Evolutionary conservation across 2,113 vertebrate species (phyloP), one percentile per base, ranked within the genome.

Genomic region (Plotosus lineatus): DNA sequence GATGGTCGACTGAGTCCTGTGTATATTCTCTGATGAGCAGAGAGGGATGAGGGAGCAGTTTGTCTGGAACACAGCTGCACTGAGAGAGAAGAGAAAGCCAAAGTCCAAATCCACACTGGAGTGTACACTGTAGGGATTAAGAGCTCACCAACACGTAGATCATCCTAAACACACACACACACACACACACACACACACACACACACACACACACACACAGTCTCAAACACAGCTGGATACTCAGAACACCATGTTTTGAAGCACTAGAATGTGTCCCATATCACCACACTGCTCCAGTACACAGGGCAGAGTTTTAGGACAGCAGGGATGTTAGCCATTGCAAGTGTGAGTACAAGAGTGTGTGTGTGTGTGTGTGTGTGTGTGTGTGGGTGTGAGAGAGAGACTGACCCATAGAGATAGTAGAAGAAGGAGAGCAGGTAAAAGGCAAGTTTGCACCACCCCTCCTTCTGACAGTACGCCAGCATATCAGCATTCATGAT

Each of bases 61-160:
- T 81, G 63, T 84, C 87, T 88, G 79, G 86, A 88, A 88, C 82
- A 53, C 73, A 84, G 81, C 63, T 19, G 77, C 83, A 76, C 82
- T 75, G 83, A 82, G 82, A 83, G 83, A 75, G 81, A 71, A 81
- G 77, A 60, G 82, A 68, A 73, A 83, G 84, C 78, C 85, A 88
- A 86, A 88, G 88, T 91, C 87, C 86, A 65, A 77, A 83, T 86
- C 80, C 91, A 90, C 40, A 12, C 40, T 33, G n/a, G 2, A 21
- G n/a, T 53, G 40, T 42, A 71, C 55, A 44, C 55, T 36, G 26
- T 38, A 81, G 31, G 19, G 65, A 89, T 95, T 98, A 99, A 82
- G 97, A 99, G 94, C 97, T 99, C 94, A 99, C 98, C 95, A 99
- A 91, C 82, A 99, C 97, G 77, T 99, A 99, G 92, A 99, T 99